Evolutionary conservation across 2,113 vertebrate genomes (phyloP).

Genomic region (Spilogale gracilis): DNA sequence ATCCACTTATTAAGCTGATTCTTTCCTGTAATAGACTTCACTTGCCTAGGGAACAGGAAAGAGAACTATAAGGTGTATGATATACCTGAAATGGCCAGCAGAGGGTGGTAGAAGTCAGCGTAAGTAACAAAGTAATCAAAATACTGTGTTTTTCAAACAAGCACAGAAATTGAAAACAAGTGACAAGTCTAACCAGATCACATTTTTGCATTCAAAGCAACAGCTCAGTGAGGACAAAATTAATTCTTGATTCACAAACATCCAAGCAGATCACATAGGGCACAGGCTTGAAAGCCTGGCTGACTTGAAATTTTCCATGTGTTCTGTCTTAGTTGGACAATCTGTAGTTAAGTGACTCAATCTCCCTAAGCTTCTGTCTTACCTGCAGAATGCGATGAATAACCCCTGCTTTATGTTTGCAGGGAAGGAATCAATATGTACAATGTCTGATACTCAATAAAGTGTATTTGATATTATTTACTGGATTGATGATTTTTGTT

Average conservation of each 20-base stretch:
- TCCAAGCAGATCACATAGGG: background rate
- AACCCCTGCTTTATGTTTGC: background rate
- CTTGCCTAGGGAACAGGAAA: background rate
- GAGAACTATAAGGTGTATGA: accelerated
- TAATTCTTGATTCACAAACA: background rate
- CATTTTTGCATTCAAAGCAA: background rate
- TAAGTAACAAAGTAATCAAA: background rate
- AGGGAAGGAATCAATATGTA: background rate
- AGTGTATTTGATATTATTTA: background rate
- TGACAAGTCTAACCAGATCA: background rate
- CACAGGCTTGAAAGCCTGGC: background rate
- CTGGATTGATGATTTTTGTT: background rate
- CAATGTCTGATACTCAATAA: background rate
- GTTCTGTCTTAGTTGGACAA: background rate
- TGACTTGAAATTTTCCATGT: background rate
- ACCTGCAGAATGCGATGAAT: background rate
- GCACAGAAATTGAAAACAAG: background rate
- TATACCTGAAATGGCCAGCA: background rate
- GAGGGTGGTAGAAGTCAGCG: background rate
- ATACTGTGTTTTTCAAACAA: background rate
- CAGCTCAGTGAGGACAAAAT: background rate
- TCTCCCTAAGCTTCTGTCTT: background rate
- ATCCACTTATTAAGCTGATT: background rate
- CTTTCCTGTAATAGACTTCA: too few relatives aligned
- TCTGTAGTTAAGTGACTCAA: background rate